Base-by-base conservation (phyloP, 2,797 vertebrate species). In the Oreonectes daqikongensis region DNA sequence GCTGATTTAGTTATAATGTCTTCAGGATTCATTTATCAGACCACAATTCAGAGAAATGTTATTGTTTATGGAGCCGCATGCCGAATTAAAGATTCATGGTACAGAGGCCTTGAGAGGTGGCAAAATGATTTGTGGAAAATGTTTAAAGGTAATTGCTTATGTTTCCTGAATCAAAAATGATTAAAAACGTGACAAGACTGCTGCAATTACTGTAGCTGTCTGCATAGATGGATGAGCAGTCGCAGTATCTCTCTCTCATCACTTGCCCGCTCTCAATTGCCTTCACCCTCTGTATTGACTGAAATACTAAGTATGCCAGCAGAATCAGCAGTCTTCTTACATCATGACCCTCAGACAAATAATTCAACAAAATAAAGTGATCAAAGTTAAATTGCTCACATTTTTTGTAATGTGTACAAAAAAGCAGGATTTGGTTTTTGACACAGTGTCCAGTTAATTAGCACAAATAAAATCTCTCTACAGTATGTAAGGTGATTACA, bases 141-240 rank as follows among this genome's bases (percentile, higher is more conserved):
- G 77, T 72, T 80, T 60, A 66, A 78, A 77, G 72, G 59, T 84
- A 83, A 83, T 81, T 79, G 74, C 70, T 76, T 77, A 73, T 73
- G 78, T 78, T 69, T 53, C 40, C 24, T 72, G 57, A 64, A 50
- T 40, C 32, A 32, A 32, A 32, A 32, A 32, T 69, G n/a, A 75
- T 69, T 67, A 69, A 70, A 81, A 68, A 67, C 50, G 67, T 81
- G 79, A 76, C 69, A 70, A 69, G 78, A 80, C 70, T 59, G 66
- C 40, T 60, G 72, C 77, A 83, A 82, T 83, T 84, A 86, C 80
- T 83, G 73, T 80, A 72, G 65, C 78, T 72, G 72, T 82, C 83
- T 79, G 17, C 42, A 66, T 60, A 84, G 81, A 85, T 78, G 75
- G 75, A 84, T 84, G 77, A 50, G 60, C 63, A 28, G 40, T 24